phyloP scores from a whole-genome alignment of 1,140 invertebrate species.

The Ceratosolen solmsi region DNA sequence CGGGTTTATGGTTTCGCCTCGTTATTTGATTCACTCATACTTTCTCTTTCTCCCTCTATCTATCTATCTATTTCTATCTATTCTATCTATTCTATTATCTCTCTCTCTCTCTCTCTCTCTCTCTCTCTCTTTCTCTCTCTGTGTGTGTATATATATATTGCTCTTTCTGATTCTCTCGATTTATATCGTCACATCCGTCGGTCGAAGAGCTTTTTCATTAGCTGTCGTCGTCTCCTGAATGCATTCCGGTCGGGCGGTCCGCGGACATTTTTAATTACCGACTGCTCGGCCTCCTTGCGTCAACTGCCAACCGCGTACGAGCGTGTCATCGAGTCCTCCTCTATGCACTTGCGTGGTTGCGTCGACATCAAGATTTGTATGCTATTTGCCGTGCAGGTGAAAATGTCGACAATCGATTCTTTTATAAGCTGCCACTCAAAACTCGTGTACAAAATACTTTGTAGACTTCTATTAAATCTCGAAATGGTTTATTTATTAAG shows the following conservation, averaged over 20 bases:
- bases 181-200: slow-evolving; percentile 56
- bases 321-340: slow-evolving; percentile 58
- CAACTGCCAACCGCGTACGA: slow-evolving; percentile 68
- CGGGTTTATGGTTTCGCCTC: no score
- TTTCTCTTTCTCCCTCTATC: slow-evolving; percentile 51
- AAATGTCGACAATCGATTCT: no score
- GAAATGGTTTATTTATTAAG: no score
- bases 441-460: no score
- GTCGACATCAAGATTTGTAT: background rate
- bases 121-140: slow-evolving; percentile 54
- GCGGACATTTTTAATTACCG: slow-evolving; percentile 69
- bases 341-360: background rate
- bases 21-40: no score
- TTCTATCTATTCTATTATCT: no score
- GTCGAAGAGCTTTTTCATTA: slow-evolving; percentile 69
- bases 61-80: no score
- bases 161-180: no score
- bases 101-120: slow-evolving; percentile 51
- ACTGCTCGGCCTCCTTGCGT: slow-evolving; percentile 52
- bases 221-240: slow-evolving; percentile 56
- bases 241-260: slow-evolving; percentile 63
- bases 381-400: background rate
- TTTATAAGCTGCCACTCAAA: no score
- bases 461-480: no score
- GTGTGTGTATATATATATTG: no score